Base-by-base conservation (phyloP, 2,888 invertebrate genomes). In the Dynastes maya region DNA sequence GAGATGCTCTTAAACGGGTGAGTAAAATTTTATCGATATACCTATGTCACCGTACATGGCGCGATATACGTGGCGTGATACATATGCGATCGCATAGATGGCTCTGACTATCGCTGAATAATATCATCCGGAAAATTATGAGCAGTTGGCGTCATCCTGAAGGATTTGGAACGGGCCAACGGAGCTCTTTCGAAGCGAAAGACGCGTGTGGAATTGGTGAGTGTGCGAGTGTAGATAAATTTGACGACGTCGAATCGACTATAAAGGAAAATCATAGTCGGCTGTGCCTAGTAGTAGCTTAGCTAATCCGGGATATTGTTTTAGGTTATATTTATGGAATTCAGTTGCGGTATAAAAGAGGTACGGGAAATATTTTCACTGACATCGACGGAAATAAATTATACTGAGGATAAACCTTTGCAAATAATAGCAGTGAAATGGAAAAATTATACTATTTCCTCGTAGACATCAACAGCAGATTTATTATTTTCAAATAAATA, bases 1-100 rank as follows among this genome's bases (percentile, higher is more conserved):
- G 95, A 95, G 88, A 95, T 96, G 94, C 89, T 96, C n/a, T 89
- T 96, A 16, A 95, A 95, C 87, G 95, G 95, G 95, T 95, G 88
- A 91, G 92, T 65, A 65, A 67, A 64, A 71, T 58, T 63, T 58
- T 72, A 74, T 61, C 65, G 29, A 51, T 55, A 55, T 55, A 55
- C 55, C 22, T 55, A 55, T 16, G 16, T 16, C 13, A 6, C 4
- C 53, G 13, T 55, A 55, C 77, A 29, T 22, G 5, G 63, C 22
- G 63, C 49, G 58, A 61, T 58, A 40, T 72, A 58, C 32, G 40
- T 58, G 55, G 72, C 67, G 72, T 61, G 22, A 72, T 58, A 61
- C 37, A 72, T 72, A 58, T 61, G 58, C 72, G 58, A 71, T 58
- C 58, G 22, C 32, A 9, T 22, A 22, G 72, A 72, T 40, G 58